Evolutionary conservation across 1,140 invertebrate species (phyloP), one percentile per base, ranked within the genome.

Genomic region (Micrasema minimum): DNA sequence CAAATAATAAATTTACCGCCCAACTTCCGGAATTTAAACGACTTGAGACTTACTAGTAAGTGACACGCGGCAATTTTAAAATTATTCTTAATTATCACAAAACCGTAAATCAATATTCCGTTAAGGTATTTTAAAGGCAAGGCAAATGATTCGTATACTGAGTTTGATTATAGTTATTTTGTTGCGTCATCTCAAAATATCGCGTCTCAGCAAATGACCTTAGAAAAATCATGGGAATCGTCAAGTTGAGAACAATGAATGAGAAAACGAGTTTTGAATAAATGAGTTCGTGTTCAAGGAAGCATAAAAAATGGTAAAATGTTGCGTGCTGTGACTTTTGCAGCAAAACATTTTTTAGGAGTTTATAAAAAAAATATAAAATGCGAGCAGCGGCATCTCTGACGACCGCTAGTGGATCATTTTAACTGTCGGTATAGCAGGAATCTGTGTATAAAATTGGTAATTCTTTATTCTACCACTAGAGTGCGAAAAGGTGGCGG

Each of bases 231-330:
- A 53, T 67, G 65, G 38, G 65, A 67, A 67, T 12, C 37, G 48
- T 16, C 20, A n/a, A 50, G 10, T 4, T 4, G 9, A 67, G 45
- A 66, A 66, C 65, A 67, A 67, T 67, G 65, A 59, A 35, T 22
- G 16, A 64, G 61, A 64, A 67, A 67, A 67, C 65, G 65, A 67
- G 65, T 67, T 67, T 12, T 57, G 65, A 67, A 67, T 55, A 55
- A 43, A 53, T 14, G 18, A 66, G 23, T 31, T 35, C 65, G 65
- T 67, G 65, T 43, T 41, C 65, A 45, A 55, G 48, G 65, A 67
- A 67, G 41, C 65, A 57, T 67, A 53, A 67, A 55, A 67, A 43
- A 67, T 16, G 26, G 12, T 53, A 48, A 9, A 20, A 9, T 16
- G 16, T 48, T 48, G 5, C 6, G 46, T 7, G 18, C 9, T 48